These are phyloP conservation scores for Mallateleia sp. DNA, from an alignment of 2,888 invertebrate genomes.

Conservation along the genomic window DNA sequence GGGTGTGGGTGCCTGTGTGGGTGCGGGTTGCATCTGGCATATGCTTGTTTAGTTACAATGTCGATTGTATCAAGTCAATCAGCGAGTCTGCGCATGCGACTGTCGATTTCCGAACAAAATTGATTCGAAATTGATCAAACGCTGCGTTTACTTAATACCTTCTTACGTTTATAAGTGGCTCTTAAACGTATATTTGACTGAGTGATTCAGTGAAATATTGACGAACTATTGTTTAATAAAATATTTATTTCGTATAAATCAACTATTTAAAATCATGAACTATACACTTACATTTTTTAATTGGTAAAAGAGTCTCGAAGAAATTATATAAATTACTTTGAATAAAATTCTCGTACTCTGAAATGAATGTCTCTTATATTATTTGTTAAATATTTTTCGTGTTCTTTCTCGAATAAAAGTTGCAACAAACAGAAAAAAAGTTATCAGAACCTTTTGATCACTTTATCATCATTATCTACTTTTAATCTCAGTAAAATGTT, in stretches of 20 bases:
- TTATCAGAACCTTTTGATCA: too few species aligned
- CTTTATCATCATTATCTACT: not conserved
- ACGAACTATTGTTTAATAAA: not conserved
- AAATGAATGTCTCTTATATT: too few species aligned
- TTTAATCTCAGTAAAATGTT: not conserved
- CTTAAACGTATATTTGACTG: not conserved
- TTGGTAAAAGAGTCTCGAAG: too few species aligned
- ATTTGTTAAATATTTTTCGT: too few species aligned
- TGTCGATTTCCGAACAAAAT: constrained; percentile 49
- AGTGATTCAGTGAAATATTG: not conserved
- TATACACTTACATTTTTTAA: too few species aligned
- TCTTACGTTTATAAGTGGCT: constrained; percentile 29
- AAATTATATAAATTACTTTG: too few species aligned
- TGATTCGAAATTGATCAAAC: constrained; percentile 56
- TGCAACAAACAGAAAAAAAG: too few species aligned
- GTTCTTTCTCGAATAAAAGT: too few species aligned
- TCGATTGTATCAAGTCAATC: constrained; percentile 73
- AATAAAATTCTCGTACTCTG: too few species aligned
- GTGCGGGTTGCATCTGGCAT: constrained; percentile 48
- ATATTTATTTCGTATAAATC: too few species aligned
- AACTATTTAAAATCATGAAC: too few species aligned
- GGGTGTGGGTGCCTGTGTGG: constrained; percentile 4
- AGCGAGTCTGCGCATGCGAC: constrained; percentile 44
- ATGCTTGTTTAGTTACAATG: constrained; percentile 72
- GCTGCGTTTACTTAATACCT: constrained; percentile 32